A percentile compares a stretch with the other conserved stretches of the same genome.
Conservation (phyloP, 2,797 vertebrate genomes). For the Bradypodion pumilum region DNA sequence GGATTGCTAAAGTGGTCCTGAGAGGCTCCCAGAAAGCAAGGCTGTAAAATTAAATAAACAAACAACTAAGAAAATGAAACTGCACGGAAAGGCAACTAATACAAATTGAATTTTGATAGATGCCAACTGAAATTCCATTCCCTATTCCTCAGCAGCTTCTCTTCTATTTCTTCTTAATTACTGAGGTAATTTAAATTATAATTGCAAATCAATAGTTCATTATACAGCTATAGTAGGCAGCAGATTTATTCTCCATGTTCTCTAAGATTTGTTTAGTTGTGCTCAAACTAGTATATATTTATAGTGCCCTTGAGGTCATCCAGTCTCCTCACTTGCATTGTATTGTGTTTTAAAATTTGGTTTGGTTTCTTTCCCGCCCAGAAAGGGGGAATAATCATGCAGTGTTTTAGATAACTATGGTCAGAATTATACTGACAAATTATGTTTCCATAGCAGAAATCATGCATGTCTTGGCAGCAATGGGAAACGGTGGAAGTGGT, state of each 20-base stretch:
- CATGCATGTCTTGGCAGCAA: no score
- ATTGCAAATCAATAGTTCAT: slow-evolving; percentile 65
- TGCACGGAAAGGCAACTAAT: slow-evolving; percentile 31
- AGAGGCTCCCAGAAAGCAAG: slow-evolving; percentile 29
- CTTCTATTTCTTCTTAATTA: slow-evolving; percentile 61
- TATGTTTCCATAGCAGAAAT: no score
- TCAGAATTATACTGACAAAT: no score
- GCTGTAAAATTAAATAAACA: no score
- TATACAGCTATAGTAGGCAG: slow-evolving; percentile 42
- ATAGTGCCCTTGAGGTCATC: slow-evolving; percentile 38
- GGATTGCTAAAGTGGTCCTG: neutral
- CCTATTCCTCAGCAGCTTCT: slow-evolving; percentile 34
- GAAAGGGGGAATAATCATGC: neutral
- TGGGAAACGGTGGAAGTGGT: no score
- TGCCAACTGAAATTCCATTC: slow-evolving; percentile 22
- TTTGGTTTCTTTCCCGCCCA: no score
- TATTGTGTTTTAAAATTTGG: slow-evolving; percentile 23
- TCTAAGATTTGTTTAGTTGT: slow-evolving; percentile 46
- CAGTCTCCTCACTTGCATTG: neutral
- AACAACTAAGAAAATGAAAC: no score
- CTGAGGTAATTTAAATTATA: slow-evolving; percentile 52
- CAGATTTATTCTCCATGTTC: slow-evolving; percentile 47
- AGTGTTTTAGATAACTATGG: neutral
- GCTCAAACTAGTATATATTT: slow-evolving; percentile 22
- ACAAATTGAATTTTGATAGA: slow-evolving; percentile 25